These are phyloP conservation scores for Microctonus hyperodae DNA, from an alignment of 2,888 invertebrate species.

Conservation along the genomic window DNA sequence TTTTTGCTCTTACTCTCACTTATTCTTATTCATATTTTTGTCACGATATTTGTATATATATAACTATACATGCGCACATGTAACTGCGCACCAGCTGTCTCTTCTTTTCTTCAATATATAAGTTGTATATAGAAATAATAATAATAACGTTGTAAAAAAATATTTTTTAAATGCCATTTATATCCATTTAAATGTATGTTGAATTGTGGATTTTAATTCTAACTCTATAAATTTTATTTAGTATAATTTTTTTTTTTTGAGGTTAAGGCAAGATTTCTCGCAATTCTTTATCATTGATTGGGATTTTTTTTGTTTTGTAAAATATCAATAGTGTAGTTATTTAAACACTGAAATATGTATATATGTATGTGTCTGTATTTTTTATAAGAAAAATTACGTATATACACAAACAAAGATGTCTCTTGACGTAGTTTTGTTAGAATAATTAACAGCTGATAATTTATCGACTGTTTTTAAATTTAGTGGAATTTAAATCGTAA, in stretches of 20 bases:
- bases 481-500: background rate
- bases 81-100: conserved; percentile 7
- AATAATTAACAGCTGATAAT: background rate
- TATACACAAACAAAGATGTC: background rate
- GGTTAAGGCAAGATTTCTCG: background rate
- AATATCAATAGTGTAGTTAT: background rate
- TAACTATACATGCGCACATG: background rate
- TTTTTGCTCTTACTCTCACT: too few relatives aligned
- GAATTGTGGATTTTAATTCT: too few relatives aligned
- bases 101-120: too few relatives aligned
- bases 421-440: background rate
- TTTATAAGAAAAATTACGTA: background rate
- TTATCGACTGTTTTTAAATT: background rate
- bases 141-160: too few relatives aligned
- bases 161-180: background rate
- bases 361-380: background rate
- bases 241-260: background rate
- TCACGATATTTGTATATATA: too few relatives aligned
- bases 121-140: too few relatives aligned
- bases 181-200: background rate
- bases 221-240: background rate
- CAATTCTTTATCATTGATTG: background rate
- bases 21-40: too few relatives aligned
- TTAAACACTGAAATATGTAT: background rate
- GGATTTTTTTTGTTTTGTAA: background rate